phyloP scores from a whole-genome alignment of 1,140 invertebrate genomes.

The Brevipalpus yothersi region DNA sequence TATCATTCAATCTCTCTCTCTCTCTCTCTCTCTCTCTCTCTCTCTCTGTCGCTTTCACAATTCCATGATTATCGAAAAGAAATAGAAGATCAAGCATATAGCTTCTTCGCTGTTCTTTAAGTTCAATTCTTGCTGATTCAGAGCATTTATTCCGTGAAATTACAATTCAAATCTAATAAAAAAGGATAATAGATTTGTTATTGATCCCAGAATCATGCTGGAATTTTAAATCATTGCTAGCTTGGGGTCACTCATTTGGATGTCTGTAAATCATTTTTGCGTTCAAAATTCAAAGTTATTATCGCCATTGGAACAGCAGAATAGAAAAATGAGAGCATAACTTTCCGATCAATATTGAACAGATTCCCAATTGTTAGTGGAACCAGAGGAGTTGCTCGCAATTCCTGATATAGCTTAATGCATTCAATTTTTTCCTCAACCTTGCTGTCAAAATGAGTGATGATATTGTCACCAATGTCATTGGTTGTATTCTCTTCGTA shows the following conservation, averaged over 20 bases:
- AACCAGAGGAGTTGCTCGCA: not conserved
- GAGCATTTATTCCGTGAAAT: no score
- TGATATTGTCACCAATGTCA: not conserved
- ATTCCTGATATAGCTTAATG: not conserved
- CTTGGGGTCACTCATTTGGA: not conserved
- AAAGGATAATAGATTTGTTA: no score
- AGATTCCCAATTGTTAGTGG: not conserved
- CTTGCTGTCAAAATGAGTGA: not conserved
- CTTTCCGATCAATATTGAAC: not conserved
- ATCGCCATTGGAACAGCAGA: not conserved
- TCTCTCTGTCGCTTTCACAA: no score
- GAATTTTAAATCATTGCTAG: no score
- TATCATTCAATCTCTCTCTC: no score
- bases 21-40: no score
- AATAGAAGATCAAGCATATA: no score
- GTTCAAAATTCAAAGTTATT: not conserved
- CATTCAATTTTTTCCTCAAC: not conserved
- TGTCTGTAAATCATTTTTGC: not conserved
- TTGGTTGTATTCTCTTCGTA: not conserved
- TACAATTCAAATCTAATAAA: no score
- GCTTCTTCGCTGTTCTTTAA: no score
- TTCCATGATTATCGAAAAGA: no score
- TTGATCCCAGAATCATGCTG: no score
- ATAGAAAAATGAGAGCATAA: not conserved
- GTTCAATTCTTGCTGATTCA: no score